phyloP scores from a whole-genome alignment of 1,140 invertebrate species.

The Drosophila baimaii region DNA sequence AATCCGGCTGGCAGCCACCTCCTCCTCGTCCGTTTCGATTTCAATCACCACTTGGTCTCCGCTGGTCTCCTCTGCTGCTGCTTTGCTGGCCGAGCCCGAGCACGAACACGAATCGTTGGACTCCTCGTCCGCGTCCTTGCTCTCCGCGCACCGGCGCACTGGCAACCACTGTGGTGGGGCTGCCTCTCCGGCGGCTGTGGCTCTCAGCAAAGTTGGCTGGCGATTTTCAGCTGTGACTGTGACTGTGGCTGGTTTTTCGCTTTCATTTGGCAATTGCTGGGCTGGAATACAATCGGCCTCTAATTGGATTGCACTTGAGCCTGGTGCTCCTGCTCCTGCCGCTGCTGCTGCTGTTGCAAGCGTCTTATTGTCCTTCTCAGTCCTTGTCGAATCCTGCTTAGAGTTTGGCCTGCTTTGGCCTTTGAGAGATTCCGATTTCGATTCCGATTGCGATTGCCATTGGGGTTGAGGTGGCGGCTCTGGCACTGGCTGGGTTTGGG shows the following conservation, averaged over 20 bases:
- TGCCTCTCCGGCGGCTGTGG: not conserved
- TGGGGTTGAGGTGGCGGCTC: not conserved
- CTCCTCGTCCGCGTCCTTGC: slow-evolving; percentile 2
- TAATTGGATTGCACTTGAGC: slow-evolving; percentile 74
- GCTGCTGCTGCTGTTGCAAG: slow-evolving; percentile 27
- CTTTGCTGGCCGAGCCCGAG: not conserved
- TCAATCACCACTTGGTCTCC: slow-evolving; percentile 67
- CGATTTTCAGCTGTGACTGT: slow-evolving; percentile 51
- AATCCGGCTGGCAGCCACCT: slow-evolving; percentile 17
- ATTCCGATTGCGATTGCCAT: slow-evolving; percentile 8
- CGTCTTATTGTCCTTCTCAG: slow-evolving; percentile 55
- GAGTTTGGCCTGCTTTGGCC: not conserved
- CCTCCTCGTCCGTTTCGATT: slow-evolving; percentile 61
- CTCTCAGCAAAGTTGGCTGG: slow-evolving; percentile 58
- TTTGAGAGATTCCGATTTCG: slow-evolving; percentile 14
- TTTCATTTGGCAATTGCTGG: slow-evolving; percentile 55
- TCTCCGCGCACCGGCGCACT: slow-evolving; percentile 59
- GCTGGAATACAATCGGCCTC: slow-evolving; percentile 53
- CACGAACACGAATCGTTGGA: not conserved
- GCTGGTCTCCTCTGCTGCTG: slow-evolving; percentile 6
- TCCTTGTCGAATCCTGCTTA: not conserved
- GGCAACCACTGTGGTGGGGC: slow-evolving; percentile 26
- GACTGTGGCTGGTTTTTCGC: slow-evolving; percentile 46
- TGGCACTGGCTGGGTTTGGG: not conserved
- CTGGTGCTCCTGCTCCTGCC: too few relatives aligned